These are phyloP conservation scores for Hylyphantes graminicola DNA, from an alignment of 1,140 invertebrate species.

Conservation along the genomic window DNA sequence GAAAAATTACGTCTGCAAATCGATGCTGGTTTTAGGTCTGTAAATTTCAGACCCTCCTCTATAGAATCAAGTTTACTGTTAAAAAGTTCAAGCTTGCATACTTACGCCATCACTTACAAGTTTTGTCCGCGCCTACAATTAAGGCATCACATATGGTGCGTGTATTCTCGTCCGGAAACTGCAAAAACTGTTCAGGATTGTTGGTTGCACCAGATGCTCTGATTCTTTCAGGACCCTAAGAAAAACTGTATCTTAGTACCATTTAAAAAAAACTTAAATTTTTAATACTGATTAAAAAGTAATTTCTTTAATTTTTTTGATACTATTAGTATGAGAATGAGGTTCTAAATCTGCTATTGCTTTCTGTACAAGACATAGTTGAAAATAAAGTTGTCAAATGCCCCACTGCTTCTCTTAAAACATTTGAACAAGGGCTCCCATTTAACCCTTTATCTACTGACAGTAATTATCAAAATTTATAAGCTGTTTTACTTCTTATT, in stretches of 20 bases:
- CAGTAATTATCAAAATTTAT: no score
- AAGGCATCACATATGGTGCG: constrained; percentile 22
- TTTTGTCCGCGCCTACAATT: constrained; percentile 17
- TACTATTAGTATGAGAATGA: not conserved
- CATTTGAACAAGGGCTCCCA: no score
- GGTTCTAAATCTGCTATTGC: not conserved
- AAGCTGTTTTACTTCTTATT: no score
- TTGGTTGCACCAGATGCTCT: constrained; percentile 17
- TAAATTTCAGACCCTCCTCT: not conserved
- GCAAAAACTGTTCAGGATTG: constrained; percentile 12
- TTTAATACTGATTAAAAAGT: not conserved
- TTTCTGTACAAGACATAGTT: not conserved
- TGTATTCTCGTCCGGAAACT: constrained; percentile 15
- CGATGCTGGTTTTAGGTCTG: no score
- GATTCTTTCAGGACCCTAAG: constrained; percentile 36
- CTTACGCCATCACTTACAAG: constrained; percentile 54
- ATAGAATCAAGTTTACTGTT: not conserved
- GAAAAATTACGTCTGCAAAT: no score
- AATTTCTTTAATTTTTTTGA: not conserved
- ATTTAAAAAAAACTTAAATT: not conserved
- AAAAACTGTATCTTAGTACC: not conserved
- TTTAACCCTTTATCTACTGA: no score
- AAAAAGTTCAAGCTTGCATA: not conserved
- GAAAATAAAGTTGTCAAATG: no score
- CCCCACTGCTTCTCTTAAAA: no score